Conservation (phyloP, 2,113 vertebrate genomes). For the Eulemur rufifrons region DNA sequence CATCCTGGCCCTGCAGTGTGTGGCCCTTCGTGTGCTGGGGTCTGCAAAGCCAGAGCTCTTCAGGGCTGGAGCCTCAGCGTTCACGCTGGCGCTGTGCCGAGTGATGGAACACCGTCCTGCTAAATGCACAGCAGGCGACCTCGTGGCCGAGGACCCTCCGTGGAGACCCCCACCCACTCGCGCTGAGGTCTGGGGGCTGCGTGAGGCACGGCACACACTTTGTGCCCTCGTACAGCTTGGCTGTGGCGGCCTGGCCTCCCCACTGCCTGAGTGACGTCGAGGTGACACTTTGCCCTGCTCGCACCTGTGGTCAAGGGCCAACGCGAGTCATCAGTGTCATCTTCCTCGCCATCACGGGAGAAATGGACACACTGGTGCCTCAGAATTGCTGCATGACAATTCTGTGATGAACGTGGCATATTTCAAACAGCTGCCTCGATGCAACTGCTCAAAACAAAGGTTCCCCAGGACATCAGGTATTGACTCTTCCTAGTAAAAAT, state of each 20-base stretch:
- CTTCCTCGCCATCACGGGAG: neutral
- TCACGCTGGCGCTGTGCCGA: accelerated
- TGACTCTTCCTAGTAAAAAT: neutral
- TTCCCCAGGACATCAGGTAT: neutral
- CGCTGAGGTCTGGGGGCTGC: neutral
- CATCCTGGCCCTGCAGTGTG: accelerated
- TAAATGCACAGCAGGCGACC: accelerated
- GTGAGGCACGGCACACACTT: neutral
- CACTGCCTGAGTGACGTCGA: neutral
- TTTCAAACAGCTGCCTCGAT: neutral
- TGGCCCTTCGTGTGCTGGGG: neutral
- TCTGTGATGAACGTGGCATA: neutral
- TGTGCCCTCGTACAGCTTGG: neutral
- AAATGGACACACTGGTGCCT: neutral
- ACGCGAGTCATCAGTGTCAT: accelerated
- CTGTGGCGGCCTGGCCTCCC: neutral
- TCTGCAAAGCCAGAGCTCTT: neutral
- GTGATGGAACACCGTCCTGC: neutral
- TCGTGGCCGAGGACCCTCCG: accelerated
- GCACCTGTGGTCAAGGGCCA: neutral
- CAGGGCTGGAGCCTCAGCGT: accelerated
- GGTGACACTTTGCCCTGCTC: neutral
- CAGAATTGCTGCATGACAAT: neutral
- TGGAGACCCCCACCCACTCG: neutral
- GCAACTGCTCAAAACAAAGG: neutral